Base-by-base conservation (phyloP, 1,140 invertebrate genomes). In the Andrena cerasifolii region DNA sequence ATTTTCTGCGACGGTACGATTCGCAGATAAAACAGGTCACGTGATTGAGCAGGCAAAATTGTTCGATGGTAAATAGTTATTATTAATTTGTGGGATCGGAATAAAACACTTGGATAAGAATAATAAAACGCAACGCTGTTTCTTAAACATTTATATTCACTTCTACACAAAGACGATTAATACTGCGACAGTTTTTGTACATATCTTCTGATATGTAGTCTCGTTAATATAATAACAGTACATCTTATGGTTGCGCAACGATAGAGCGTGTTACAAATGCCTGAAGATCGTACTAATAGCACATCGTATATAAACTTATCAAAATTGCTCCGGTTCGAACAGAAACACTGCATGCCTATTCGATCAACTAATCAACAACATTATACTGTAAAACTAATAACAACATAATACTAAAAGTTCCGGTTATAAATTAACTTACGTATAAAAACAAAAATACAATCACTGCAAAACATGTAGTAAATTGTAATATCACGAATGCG, bases 161-260 rank as follows among this genome's bases (percentile, higher is more conserved):
- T 58, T 68, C 33, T 68, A 68, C 73, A 76, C 24, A 58, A 76
- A 68, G 18, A 58, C 56, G 21, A 28, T 59, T 76, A 75, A 67
- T 75, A 75, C 73, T 75, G 63, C 14, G 31, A 16, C n/a, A 21
- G 43, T 21, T 5, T 67, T 58, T 68, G 21, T 18, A 68, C 73
- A 59, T 75, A 75, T 75, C 63, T 66, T 58, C 8, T 56, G 40
- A 75, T 68, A 75, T 45, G 53, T 68, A 75, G 12, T 40, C 54
- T 75, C 0, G 6, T 43, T 51, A 68, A n/a, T n/a, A n/a, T n/a
- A n/a, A n/a, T n/a, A n/a, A 40, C 45, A 53, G 33, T 68, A 76
- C 21, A 58, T 14, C 43, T 45, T n/a, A n/a, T 3, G 36, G 40
- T 61, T 16, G 6, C 43, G 4, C n/a, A 33, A 65, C 12, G 18